Evolutionary conservation across 2,797 vertebrate species (phyloP).

Genomic region (Argentina silus): DNA sequence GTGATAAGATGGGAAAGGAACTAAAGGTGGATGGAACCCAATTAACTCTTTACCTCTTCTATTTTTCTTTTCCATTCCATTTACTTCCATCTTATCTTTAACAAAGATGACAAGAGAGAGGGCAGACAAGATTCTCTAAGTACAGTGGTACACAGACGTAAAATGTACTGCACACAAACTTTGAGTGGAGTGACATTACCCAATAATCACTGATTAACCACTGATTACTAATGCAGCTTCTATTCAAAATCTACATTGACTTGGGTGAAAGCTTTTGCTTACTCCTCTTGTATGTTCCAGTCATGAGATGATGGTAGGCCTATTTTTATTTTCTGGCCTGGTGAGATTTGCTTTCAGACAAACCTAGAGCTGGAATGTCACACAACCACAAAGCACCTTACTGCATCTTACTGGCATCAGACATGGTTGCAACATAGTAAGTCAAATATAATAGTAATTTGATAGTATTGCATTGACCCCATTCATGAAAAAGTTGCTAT

Average conservation of each 20-base stretch:
- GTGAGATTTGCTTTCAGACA: neutral
- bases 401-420: neutral
- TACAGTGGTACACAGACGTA: neutral
- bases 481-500: neutral
- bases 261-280: slow-evolving; percentile 1
- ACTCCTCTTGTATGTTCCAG: neutral
- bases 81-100: too few species aligned
- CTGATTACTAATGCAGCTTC: neutral
- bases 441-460: neutral
- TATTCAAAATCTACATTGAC: neutral
- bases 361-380: neutral
- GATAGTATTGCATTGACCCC: neutral
- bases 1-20: neutral
- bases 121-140: neutral
- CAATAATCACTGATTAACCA: neutral
- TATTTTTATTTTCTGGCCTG: neutral
- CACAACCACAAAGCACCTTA: neutral
- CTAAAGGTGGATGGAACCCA: neutral
- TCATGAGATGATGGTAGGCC: neutral
- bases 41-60: neutral
- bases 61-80: too few species aligned
- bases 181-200: neutral
- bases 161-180: neutral
- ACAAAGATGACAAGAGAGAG: neutral
- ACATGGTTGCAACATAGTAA: neutral